Evolutionary conservation across 2,113 vertebrate genomes (phyloP).

Genomic region (Ia io): DNA sequence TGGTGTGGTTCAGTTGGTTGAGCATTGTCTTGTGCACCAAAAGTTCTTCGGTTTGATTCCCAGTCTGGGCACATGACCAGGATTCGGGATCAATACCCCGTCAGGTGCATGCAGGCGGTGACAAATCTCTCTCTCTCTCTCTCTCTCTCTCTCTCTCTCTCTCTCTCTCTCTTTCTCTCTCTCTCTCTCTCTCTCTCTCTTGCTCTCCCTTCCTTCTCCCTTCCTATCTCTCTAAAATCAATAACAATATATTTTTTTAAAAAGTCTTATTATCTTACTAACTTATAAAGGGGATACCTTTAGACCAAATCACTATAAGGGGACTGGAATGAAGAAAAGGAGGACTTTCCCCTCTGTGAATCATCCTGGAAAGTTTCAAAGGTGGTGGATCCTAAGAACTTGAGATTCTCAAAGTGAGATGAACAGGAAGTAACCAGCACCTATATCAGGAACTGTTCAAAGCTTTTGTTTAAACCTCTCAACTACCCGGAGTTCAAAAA

Average conservation of each 20-base stretch:
- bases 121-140: no score
- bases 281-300: neutral
- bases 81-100: no score
- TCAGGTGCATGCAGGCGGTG: neutral
- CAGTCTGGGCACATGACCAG: no score
- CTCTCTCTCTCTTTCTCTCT: no score
- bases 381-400: neutral
- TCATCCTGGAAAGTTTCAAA: neutral
- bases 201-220: no score
- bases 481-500: neutral
- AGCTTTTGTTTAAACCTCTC: neutral
- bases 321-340: neutral
- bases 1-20: no score
- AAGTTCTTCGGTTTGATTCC: no score
- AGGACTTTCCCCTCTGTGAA: neutral
- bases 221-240: no score
- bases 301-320: neutral
- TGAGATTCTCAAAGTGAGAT: neutral
- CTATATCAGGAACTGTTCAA: neutral
- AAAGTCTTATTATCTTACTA: neutral
- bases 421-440: neutral
- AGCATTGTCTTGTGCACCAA: no score
- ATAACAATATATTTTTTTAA: no score
- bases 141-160: no score
- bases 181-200: no score